phyloP scores from a whole-genome alignment of 2,113 vertebrate species.

The Elephantulus edwardii region DNA sequence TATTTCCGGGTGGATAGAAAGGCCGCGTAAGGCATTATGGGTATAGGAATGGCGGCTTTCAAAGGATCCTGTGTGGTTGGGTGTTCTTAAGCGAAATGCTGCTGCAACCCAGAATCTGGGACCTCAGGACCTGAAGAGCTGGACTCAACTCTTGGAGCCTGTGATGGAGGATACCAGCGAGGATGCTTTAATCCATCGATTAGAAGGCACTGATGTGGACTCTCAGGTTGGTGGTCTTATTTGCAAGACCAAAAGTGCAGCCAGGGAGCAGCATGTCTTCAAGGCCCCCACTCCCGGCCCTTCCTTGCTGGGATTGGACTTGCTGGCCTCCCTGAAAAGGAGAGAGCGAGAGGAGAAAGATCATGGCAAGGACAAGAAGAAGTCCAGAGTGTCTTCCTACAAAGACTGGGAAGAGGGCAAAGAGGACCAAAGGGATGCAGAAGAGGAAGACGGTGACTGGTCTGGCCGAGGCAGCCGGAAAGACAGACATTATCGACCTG shows the following conservation, averaged over 20 bases:
- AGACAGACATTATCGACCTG: constrained; percentile 94
- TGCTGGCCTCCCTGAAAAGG: constrained; percentile 95
- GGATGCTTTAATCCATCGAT: constrained; percentile 88
- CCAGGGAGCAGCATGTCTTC: constrained; percentile 92
- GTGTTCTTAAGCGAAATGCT: constrained; percentile 40
- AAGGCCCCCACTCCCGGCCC: constrained; percentile 93
- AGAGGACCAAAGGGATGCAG: constrained; percentile 90
- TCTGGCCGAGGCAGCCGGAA: constrained; percentile 80
- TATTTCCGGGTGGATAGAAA: constrained; percentile 48
- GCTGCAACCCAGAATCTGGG: neutral
- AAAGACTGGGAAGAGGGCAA: constrained; percentile 93
- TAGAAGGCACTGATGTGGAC: constrained; percentile 88
- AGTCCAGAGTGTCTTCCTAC: constrained; percentile 90
- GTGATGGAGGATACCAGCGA: constrained; percentile 65
- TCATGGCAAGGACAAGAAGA: constrained; percentile 85
- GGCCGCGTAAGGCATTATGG: constrained; percentile 73
- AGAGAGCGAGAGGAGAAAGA: constrained; percentile 91
- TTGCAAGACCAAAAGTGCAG: constrained; percentile 88
- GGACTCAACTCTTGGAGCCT: neutral
- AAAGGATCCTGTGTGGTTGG: fast-evolving
- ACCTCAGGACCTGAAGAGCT: neutral
- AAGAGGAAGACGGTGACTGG: constrained; percentile 80
- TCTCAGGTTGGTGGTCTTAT: constrained; percentile 91
- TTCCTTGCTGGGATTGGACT: constrained; percentile 93
- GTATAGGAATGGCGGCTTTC: constrained; percentile 76